Conservation (phyloP, 2,113 vertebrate genomes). For the Cynocephalus volans region DNA sequence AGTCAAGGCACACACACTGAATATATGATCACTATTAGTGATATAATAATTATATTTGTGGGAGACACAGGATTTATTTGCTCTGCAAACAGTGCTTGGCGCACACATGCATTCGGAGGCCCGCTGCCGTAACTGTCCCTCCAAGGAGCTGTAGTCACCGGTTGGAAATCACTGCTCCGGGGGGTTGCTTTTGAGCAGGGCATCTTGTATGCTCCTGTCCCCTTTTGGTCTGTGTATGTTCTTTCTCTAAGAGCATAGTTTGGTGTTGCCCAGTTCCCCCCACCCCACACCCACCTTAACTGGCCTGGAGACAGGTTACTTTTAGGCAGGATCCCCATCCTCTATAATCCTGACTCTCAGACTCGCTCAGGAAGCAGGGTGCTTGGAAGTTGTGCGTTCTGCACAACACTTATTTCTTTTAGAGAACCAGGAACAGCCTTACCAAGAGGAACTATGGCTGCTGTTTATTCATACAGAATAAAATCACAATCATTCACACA, state of each 20-base stretch:
- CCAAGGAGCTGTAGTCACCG: not conserved
- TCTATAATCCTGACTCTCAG: not conserved
- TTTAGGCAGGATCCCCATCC: not conserved
- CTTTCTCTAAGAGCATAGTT: not conserved
- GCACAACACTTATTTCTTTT: not conserved
- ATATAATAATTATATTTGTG: not conserved
- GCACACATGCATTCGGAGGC: not conserved
- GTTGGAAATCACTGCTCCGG: not conserved
- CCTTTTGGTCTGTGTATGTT: not conserved
- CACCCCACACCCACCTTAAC: not conserved
- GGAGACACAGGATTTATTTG: not conserved
- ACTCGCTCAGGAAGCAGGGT: not conserved
- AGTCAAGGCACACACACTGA: no score
- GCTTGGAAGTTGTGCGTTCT: not conserved
- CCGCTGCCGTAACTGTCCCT: not conserved
- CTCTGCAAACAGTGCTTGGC: not conserved
- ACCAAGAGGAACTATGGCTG: not conserved
- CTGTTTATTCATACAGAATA: not conserved
- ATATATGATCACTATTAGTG: no score
- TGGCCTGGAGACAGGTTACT: not conserved
- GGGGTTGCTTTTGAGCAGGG: not conserved
- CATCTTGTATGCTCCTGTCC: not conserved
- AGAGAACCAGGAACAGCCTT: not conserved
- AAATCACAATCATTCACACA: not conserved
- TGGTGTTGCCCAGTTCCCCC: no score